Percentiles rank a stretch among this genome's conserved stretches.
These are phyloP conservation scores for Trogon melanurus DNA, from an alignment of 2,113 vertebrate genomes.

Conservation along the genomic window DNA sequence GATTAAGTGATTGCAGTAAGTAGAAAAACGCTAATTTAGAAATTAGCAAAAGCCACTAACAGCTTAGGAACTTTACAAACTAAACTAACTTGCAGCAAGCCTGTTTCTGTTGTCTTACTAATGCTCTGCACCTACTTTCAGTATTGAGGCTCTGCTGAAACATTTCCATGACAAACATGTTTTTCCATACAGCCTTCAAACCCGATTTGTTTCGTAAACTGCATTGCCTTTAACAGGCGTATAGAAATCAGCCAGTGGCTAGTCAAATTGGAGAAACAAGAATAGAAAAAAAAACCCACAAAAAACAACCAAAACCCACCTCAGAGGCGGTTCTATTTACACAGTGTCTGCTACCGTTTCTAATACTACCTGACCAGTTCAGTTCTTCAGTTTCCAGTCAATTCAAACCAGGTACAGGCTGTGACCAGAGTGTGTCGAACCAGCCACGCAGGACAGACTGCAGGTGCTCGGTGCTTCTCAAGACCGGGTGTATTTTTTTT, in stretches of 20 bases:
- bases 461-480: not conserved
- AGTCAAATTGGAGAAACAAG: not conserved
- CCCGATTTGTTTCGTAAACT: not conserved
- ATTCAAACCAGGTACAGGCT: not conserved
- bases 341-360: not conserved
- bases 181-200: not conserved
- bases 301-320: not conserved
- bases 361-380: not conserved
- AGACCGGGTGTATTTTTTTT: not conserved
- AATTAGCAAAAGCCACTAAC: not conserved
- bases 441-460: not conserved
- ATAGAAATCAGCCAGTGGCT: not conserved
- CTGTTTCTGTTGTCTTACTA: not conserved
- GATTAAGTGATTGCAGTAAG: not conserved
- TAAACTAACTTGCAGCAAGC: not conserved
- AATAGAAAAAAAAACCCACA: not conserved
- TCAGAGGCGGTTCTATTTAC: not conserved
- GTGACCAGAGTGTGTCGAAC: no score
- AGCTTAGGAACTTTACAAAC: not conserved
- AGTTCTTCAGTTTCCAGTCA: not conserved
- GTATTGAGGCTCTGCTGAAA: not conserved
- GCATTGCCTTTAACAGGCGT: not conserved
- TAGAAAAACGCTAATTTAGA: not conserved
- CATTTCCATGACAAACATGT: not conserved
- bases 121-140: not conserved